These are phyloP conservation scores for Panthera leo DNA, from an alignment of 2,113 vertebrate species.

Conservation along the genomic window DNA sequence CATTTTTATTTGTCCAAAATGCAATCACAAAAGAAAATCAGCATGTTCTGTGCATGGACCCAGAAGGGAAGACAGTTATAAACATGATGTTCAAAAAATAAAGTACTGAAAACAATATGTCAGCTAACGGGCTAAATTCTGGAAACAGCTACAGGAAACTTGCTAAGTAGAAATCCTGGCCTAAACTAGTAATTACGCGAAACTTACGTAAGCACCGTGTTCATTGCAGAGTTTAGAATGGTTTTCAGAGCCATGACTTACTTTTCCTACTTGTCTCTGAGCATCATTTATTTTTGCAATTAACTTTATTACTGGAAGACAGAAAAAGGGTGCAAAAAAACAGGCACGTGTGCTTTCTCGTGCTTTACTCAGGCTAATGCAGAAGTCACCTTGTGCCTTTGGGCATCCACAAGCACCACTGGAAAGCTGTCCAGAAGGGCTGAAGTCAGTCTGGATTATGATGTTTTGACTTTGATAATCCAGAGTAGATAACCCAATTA, in stretches of 20 bases:
- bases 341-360: neutral
- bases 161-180: neutral
- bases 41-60: neutral
- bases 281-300: neutral
- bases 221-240: neutral
- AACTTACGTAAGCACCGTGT: neutral
- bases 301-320: neutral
- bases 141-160: neutral
- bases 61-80: neutral
- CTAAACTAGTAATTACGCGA: neutral
- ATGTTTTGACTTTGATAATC: neutral
- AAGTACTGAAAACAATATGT: neutral
- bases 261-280: neutral
- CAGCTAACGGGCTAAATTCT: neutral
- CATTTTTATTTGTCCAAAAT: conserved; percentile 45
- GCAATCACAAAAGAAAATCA: neutral
- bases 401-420: neutral
- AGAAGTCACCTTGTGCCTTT: neutral
- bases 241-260: neutral
- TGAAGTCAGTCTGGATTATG: neutral
- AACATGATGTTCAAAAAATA: neutral
- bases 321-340: neutral
- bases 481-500: neutral
- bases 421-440: neutral
- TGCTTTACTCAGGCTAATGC: neutral